Base-by-base conservation (phyloP, 2,888 invertebrate species). In the Nomada fabriciana region DNA sequence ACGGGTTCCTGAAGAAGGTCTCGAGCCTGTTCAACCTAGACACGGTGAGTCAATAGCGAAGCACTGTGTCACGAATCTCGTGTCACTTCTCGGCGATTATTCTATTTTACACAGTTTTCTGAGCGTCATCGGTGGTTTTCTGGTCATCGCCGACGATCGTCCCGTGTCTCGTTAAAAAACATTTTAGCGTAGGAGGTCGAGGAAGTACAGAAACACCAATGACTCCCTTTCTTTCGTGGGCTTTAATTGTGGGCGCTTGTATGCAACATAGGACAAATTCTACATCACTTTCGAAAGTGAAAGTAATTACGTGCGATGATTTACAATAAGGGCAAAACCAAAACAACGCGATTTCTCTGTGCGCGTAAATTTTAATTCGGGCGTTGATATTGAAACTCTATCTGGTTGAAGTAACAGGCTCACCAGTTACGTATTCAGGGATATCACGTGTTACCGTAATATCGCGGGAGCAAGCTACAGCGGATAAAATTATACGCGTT, bases 11-110 rank as follows among this genome's bases (percentile, higher is more conserved):
- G 94, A 97, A 97, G 95, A 98, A 97, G 95, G 97, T 97, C 90
- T 97, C 97, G 90, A 93, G 93, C 81, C 95, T 97, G 91, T 97
- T 97, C 95, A 97, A 97, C 95, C 96, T 98, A 94, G 97, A 97
- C 94, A 96, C 96, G 96, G 97, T 97, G 95, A 97, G 96, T 88
- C 87, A 88, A 65, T 43, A 23, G 36, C 25, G 11, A n/a, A 25
- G 11, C 65, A 50, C 25, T 42, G 53, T 64, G 47, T 83, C 78
- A 65, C 61, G 73, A 61, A 75, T 76, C 70, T 69, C 76, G 64
- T 47, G 60, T 29, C 55, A 53, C 52, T 59, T 76, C 68, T 63
- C 64, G 23, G 11, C 42, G 29, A 5, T 43, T 65, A 61, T 75
- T 53, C 36, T 69, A 61, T 72, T 67, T 57, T 64, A 59, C 57